Evolutionary conservation across 2,113 vertebrate genomes (phyloP), one percentile per base, ranked within the genome.

Genomic region (Regulus satrapa): DNA sequence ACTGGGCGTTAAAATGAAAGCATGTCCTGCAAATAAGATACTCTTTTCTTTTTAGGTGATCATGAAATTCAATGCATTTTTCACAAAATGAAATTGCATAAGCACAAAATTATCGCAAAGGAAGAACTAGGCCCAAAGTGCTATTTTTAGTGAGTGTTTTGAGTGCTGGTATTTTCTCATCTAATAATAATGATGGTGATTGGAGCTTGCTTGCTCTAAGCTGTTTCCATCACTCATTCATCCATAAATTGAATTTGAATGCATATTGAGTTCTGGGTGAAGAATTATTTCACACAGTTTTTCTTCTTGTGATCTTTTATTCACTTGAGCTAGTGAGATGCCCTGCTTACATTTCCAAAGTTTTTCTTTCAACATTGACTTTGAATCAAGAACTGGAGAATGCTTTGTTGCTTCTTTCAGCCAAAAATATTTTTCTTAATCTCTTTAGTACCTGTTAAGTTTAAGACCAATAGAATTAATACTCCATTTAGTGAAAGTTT

Each of bases 291-390:
- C 72, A 92, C 63, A 40, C 25, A 75, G 38, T 40, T 84, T 93
- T 96, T 62, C 46, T 36, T 28, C 20, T 71, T 76, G 84, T 94
- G 64, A 94, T 94, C 78, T 94, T 95, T 91, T 91, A 92, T 92
- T 96, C 75, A 86, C 1, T 8, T 66, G 58, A 78, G 45, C 36
- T 90, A 32, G 34, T 92, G 52, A 72, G 72, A 79, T 56, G 23
- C n/a, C 48, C 59, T 69, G 49, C 55, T 91, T 88, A 52, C 23
- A 20, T 64, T 92, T 93, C 62, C 58, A 85, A 89, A 83, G 28
- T 41, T 76, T 91, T 73, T 45, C 26, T 84, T 96, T 96, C 79
- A 68, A 79, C 59, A 79, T 51, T 85, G 75, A 38, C 61, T 95
- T 83, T 49, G 24, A 89, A 69, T 55, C 49, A 45, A 91, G 49